phyloP scores from a whole-genome alignment of 2,888 invertebrate species.

The Neuroscelio doddi region DNA sequence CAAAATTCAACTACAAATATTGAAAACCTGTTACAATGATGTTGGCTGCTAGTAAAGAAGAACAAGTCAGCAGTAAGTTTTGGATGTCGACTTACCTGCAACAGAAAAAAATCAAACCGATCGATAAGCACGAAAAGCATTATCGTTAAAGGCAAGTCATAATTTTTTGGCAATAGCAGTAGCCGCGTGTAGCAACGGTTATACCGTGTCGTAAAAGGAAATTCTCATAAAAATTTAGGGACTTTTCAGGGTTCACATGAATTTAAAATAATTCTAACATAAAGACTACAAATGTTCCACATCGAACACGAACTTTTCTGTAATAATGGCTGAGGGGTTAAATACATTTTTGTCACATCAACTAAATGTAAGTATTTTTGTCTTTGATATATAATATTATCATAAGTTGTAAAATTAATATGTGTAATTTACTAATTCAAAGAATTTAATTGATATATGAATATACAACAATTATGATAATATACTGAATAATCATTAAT shows the following conservation, averaged over 20 bases:
- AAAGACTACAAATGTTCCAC: conserved; percentile 42
- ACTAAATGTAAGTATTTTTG: too few relatives aligned
- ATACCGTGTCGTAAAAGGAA: conserved; percentile 48
- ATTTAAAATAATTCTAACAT: conserved; percentile 49
- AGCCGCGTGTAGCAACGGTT: conserved; percentile 47
- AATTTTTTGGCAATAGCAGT: conserved; percentile 43
- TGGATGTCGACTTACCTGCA: conserved; percentile 50
- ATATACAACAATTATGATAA: too few relatives aligned
- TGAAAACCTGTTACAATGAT: conserved; percentile 20
- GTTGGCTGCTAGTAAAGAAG: conserved; percentile 25
- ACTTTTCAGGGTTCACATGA: conserved; percentile 49
- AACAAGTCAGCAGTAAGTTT: conserved; percentile 29
- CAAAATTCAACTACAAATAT: too few relatives aligned
- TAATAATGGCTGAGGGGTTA: conserved; percentile 32
- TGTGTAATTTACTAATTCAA: too few relatives aligned
- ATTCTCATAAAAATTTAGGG: conserved; percentile 54
- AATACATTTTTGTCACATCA: conserved; percentile 22
- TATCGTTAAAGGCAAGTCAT: conserved; percentile 41
- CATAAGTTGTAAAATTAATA: too few relatives aligned
- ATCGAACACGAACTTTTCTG: conserved; percentile 26
- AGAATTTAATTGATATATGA: too few relatives aligned
- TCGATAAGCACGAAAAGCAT: conserved; percentile 42
- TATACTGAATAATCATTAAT: too few relatives aligned
- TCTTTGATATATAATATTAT: too few relatives aligned
- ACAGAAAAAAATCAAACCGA: conserved; percentile 46